phyloP scores from a whole-genome alignment of 1,140 invertebrate species.

The Leptopilina clavipes region DNA sequence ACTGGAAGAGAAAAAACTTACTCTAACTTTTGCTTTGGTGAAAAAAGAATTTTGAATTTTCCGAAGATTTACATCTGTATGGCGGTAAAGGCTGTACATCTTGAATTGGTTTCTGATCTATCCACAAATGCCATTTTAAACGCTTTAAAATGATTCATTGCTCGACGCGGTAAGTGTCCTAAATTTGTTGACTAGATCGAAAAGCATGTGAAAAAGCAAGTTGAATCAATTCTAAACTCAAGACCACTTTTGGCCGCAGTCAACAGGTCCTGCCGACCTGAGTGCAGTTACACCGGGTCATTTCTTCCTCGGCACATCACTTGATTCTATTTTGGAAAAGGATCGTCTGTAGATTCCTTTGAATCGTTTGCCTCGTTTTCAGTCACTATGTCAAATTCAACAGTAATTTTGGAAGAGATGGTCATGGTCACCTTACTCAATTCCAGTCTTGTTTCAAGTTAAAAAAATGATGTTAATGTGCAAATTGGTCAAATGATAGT shows the following conservation, averaged over 20 bases:
- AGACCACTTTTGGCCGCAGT: background rate
- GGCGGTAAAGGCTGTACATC: background rate
- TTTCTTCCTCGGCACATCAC: background rate
- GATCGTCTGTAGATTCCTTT: background rate
- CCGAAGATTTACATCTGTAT: background rate
- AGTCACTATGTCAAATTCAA: background rate
- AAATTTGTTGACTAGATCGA: background rate
- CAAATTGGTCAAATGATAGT: background rate
- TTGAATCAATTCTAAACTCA: conserved; percentile 8
- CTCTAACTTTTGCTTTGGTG: background rate
- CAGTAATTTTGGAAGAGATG: background rate
- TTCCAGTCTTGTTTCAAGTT: background rate
- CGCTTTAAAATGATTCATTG: background rate
- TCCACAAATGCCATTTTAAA: background rate
- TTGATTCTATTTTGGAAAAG: background rate
- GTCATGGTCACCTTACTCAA: conserved; percentile 9
- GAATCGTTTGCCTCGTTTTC: background rate
- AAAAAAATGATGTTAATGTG: background rate
- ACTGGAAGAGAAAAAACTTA: background rate
- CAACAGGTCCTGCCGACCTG: background rate
- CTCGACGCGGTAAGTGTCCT: background rate
- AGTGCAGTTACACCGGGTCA: background rate
- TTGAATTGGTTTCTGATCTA: background rate
- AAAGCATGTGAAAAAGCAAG: background rate
- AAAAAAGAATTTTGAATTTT: background rate